Evolutionary conservation across 2,113 vertebrate species (phyloP).

Genomic region (Bostrychus sinensis): DNA sequence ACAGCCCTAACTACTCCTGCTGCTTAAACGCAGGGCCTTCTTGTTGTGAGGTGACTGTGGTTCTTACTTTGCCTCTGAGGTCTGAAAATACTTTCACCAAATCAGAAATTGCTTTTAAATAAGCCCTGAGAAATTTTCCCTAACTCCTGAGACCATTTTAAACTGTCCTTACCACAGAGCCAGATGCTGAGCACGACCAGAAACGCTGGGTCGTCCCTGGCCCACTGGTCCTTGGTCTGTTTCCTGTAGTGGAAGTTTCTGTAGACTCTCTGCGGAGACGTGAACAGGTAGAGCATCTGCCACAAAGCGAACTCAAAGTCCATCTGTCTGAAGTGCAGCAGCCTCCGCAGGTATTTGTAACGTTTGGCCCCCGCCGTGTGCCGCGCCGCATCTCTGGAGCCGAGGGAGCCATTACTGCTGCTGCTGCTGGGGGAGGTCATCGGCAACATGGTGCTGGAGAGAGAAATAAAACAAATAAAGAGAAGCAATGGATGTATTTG

Average conservation of each 20-base stretch:
- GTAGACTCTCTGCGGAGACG: conserved; percentile 95
- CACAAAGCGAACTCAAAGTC: conserved; percentile 97
- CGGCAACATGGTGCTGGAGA: conserved; percentile 87
- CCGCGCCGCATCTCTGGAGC: conserved; percentile 85
- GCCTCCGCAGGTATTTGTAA: conserved; percentile 93
- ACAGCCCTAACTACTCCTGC: no score
- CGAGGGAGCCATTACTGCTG: conserved; percentile 82
- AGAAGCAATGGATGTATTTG: neutral
- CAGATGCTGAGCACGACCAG: conserved; percentile 93
- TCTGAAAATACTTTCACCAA: no score
- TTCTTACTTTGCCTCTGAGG: no score
- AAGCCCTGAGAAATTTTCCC: no score
- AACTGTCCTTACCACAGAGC: conserved; percentile 87
- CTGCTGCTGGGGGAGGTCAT: conserved; percentile 85
- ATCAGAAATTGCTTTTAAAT: no score
- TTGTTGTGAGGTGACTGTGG: no score
- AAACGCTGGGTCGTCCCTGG: conserved; percentile 95
- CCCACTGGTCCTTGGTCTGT: conserved; percentile 99
- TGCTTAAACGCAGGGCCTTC: no score
- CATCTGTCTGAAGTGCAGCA: conserved; percentile 92
- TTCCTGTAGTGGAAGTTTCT: conserved; percentile 99
- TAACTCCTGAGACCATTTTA: no score
- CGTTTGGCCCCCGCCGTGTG: conserved; percentile 95
- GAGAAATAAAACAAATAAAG: neutral
- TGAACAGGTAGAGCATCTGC: conserved; percentile 99